These are phyloP conservation scores for Cataglyphis cursor DNA, from an alignment of 2,888 invertebrate species.

Conservation along the genomic window DNA sequence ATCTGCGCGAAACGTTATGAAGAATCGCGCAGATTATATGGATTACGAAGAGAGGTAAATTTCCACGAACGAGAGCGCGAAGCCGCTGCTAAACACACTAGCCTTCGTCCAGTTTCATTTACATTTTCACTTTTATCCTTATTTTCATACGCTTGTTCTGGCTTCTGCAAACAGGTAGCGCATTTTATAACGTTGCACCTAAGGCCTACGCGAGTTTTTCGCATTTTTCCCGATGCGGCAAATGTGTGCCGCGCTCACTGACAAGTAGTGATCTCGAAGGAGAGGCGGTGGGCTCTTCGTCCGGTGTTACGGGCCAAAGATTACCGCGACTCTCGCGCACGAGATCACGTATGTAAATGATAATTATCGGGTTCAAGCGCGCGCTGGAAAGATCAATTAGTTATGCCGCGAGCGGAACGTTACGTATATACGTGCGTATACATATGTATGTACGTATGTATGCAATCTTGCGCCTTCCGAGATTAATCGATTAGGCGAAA, in stretches of 20 bases:
- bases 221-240: neutral
- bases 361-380: conserved; percentile 85
- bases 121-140: conserved; percentile 40
- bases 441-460: neutral
- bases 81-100: conserved; percentile 10
- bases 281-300: conserved; percentile 46
- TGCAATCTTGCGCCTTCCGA: conserved; percentile 21
- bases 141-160: conserved; percentile 33
- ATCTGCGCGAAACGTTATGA: neutral
- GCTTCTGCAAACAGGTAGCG: conserved; percentile 37
- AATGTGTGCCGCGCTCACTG: conserved; percentile 63
- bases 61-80: conserved; percentile 22
- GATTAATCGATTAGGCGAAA: conserved; percentile 62
- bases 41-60: conserved; percentile 27
- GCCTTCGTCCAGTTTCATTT: conserved; percentile 38
- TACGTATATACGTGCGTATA: conserved; percentile 62
- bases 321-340: conserved; percentile 69
- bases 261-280: conserved; percentile 60
- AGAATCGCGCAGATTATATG: conserved; percentile 25
- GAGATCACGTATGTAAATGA: conserved; percentile 82
- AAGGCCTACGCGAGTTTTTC: conserved; percentile 7
- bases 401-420: conserved; percentile 76
- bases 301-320: conserved; percentile 50
- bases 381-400: conserved; percentile 84
- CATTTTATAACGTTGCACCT: conserved; percentile 20